Conservation (phyloP, 2,888 invertebrate genomes). For the Julus scanicus region DNA sequence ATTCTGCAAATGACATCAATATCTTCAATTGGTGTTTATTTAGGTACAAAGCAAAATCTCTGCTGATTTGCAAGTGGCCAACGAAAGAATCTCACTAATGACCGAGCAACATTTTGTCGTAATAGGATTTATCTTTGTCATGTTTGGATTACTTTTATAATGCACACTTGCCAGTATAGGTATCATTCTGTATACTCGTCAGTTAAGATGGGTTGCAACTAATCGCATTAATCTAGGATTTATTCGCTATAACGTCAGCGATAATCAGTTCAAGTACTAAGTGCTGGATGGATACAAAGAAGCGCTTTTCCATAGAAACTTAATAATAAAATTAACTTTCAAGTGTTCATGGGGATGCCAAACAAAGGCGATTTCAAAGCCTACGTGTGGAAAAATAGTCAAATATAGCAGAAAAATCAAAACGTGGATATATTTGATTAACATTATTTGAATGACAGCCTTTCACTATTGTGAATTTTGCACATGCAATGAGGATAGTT, state of each 20-base stretch:
- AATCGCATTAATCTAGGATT: slow-evolving; percentile 31
- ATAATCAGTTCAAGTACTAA: slow-evolving; percentile 23
- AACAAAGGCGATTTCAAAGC: too few species aligned
- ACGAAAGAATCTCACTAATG: neutral
- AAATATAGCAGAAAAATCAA: too few species aligned
- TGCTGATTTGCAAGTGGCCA: slow-evolving; percentile 18
- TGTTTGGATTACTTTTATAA: slow-evolving; percentile 41
- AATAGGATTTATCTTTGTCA: slow-evolving; percentile 27
- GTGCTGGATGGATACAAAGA: neutral
- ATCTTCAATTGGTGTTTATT: slow-evolving; percentile 45
- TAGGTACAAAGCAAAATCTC: neutral
- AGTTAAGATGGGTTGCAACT: slow-evolving; percentile 22
- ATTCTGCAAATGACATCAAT: slow-evolving; percentile 16
- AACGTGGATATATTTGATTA: too few species aligned
- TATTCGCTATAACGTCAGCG: slow-evolving; percentile 42
- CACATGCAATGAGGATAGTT: too few species aligned
- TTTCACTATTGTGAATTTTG: too few species aligned
- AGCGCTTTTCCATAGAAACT: neutral
- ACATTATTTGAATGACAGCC: too few species aligned
- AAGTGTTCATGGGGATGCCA: neutral
- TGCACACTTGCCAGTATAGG: neutral
- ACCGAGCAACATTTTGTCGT: slow-evolving; percentile 17
- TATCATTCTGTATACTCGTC: neutral
- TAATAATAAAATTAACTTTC: neutral
- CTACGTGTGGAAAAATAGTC: too few species aligned